phyloP scores from a whole-genome alignment of 2,113 vertebrate species.

The Chunga burmeisteri region DNA sequence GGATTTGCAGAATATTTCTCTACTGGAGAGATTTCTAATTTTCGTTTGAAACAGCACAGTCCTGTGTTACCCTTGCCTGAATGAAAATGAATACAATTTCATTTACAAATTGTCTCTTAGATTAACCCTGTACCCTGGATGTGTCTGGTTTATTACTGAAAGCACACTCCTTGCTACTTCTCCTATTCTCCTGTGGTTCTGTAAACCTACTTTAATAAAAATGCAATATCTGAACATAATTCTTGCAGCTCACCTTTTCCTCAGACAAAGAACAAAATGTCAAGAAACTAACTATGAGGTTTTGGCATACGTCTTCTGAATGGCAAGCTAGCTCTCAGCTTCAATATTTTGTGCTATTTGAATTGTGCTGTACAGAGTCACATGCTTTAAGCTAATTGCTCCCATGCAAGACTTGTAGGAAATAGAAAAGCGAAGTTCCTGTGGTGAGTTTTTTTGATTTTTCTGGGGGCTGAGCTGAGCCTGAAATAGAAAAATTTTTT shows the following conservation, averaged over 20 bases:
- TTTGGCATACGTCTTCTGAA: neutral
- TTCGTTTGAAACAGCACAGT: neutral
- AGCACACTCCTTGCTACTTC: neutral
- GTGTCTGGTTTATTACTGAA: neutral
- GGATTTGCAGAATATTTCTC: slow-evolving; percentile 21
- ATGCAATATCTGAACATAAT: neutral
- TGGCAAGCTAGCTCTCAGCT: neutral
- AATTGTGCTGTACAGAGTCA: neutral
- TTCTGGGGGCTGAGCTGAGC: neutral
- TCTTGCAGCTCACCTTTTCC: neutral
- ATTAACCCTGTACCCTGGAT: neutral
- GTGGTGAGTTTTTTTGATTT: neutral
- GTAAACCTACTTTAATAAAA: neutral
- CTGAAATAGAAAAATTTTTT: slow-evolving; percentile 6
- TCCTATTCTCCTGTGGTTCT: neutral
- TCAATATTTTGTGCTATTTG: neutral
- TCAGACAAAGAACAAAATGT: neutral
- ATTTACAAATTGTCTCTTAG: neutral
- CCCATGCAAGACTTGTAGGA: neutral
- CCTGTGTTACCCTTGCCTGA: neutral
- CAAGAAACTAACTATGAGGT: neutral
- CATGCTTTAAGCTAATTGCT: neutral
- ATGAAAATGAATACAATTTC: neutral
- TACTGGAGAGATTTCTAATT: neutral
- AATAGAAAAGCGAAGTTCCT: neutral